Evolutionary conservation across 2,888 invertebrate genomes (phyloP).

Genomic region (Rhingia rostrata): DNA sequence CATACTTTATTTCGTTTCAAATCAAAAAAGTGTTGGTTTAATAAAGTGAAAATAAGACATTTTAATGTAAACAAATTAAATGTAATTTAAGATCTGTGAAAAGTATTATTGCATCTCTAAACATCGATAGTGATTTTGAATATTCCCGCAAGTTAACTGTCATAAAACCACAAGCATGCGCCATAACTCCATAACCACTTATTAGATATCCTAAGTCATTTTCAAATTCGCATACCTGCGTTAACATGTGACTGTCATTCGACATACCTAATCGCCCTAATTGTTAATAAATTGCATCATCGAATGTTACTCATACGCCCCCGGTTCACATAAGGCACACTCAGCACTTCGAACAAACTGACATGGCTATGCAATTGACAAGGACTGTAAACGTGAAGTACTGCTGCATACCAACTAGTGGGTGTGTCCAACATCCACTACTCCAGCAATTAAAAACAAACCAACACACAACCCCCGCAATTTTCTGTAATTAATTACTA

Average conservation of each 20-base stretch:
- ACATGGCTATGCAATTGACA: constrained; percentile 24
- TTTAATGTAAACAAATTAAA: too few species aligned
- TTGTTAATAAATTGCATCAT: constrained; percentile 17
- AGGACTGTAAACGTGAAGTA: constrained; percentile 28
- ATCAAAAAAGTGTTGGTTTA: too few species aligned
- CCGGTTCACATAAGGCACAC: constrained; percentile 26
- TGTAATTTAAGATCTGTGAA: too few species aligned
- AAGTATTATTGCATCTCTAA: too few species aligned
- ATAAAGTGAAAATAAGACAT: too few species aligned
- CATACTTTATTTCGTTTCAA: too few species aligned
- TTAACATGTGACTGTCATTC: not conserved
- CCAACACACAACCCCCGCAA: constrained; percentile 50
- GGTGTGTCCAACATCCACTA: constrained; percentile 36
- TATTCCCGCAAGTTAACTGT: too few species aligned
- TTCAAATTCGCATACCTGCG: too few species aligned
- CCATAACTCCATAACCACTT: too few species aligned
- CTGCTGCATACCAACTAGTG: constrained; percentile 53
- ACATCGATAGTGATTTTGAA: too few species aligned
- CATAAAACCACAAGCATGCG: too few species aligned
- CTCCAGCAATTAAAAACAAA: constrained; percentile 45
- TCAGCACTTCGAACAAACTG: constrained; percentile 21
- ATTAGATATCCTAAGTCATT: too few species aligned
- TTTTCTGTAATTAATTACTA: constrained; percentile 73
- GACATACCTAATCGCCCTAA: not conserved
- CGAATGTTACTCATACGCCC: constrained; percentile 38